Base-by-base conservation (phyloP, 2,797 vertebrate species). In the Pseudomugil gertrudae region DNA sequence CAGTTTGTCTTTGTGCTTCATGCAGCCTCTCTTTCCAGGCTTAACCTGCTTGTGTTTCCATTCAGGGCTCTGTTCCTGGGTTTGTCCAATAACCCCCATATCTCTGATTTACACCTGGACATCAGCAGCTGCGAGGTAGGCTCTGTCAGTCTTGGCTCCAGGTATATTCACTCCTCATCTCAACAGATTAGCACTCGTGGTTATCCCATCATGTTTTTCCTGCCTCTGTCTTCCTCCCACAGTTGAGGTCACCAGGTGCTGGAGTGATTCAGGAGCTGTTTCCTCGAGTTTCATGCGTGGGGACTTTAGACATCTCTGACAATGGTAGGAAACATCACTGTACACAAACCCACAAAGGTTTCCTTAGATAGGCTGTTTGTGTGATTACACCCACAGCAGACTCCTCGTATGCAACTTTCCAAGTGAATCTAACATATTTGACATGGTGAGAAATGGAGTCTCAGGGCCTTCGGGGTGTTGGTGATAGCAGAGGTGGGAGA, bases 91-190 rank as follows among this genome's bases (percentile, higher is more conserved):
- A 97, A 97, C 82, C 95, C 95, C 69, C 96, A 96, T 88, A 95
- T 97, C 90, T 92, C 92, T 19, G 95, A 97, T 65, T 91, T 97
- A 70, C 95, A 96, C 84, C 91, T 97, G 91, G 96, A 97, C 91
- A 93, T 97, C 91, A 96, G 96, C 85, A 87, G 95, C 90, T 96
- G 96, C 84, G 96, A 97, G 94, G 96, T 97, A 92, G 6, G 73
- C 68, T 65, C 72, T 43, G 63, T 71, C 48, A 21, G 40, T 33
- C 60, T 63, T 27, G 27, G 55, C 65, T 13, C 32, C n/a, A 19
- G 68, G 40, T 82, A 63, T 26, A 65, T 67, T 65, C 50, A 66
- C 51, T 74, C 73, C 47, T 75, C 70, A 59, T 38, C 69, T 50
- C 63, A 47, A 23, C 40, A 66, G 74, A 79, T 79, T 65, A 61